These are phyloP conservation scores for Oegoconia quadripuncta DNA, from an alignment of 2,888 invertebrate genomes.

Conservation along the genomic window DNA sequence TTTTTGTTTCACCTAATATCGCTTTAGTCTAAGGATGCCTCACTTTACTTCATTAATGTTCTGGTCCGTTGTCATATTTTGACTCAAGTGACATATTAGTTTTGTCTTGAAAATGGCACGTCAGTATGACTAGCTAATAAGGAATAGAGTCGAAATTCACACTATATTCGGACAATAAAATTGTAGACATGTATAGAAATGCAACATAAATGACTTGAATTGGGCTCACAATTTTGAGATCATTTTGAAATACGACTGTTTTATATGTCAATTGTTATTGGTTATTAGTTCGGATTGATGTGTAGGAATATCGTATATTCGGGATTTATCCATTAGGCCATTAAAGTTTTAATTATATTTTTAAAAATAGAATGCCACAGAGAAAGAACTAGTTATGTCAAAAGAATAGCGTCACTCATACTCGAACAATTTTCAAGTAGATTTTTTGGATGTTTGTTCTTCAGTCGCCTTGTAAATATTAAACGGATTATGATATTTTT, in stretches of 20 bases:
- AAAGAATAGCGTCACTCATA: no score
- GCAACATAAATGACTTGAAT: slow-evolving; percentile 61
- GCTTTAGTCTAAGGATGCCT: no score
- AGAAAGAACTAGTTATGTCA: no score
- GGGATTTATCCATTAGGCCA: slow-evolving; percentile 21
- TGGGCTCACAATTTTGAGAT: slow-evolving; percentile 71
- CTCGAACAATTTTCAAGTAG: no score
- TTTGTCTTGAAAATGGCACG: slow-evolving; percentile 52
- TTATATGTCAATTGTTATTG: slow-evolving; percentile 13
- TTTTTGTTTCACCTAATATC: no score
- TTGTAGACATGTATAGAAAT: slow-evolving; percentile 41
- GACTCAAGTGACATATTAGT: background rate
- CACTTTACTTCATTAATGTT: no score
- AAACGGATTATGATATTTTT: no score
- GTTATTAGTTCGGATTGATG: slow-evolving; percentile 20
- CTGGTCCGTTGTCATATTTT: background rate
- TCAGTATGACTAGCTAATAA: slow-evolving; percentile 44
- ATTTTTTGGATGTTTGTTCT: no score
- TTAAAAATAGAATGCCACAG: background rate
- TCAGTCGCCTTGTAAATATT: no score
- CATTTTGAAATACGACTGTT: slow-evolving; percentile 55
- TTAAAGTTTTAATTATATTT: background rate
- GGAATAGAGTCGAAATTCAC: slow-evolving; percentile 8
- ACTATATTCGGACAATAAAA: slow-evolving; percentile 35
- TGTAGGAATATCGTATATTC: slow-evolving; percentile 52